Percentiles rank a stretch among this genome's conserved stretches.
Conservation (phyloP, 2,797 vertebrate species). For the Epinephelus awoara region DNA sequence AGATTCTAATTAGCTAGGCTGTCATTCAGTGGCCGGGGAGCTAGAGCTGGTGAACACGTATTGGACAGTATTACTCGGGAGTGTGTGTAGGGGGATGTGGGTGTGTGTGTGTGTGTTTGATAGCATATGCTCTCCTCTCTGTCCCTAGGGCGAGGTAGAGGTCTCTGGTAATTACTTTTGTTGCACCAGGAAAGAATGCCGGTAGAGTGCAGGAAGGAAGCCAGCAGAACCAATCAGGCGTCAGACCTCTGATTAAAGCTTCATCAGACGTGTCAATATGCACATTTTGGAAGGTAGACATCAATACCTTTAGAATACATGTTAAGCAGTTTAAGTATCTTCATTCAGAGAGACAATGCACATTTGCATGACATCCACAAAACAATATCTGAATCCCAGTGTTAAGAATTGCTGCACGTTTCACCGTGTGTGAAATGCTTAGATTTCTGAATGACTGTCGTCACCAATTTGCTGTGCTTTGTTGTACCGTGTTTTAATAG, state of each 20-base stretch:
- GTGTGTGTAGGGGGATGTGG: constrained; percentile 18
- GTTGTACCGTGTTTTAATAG: constrained; percentile 44
- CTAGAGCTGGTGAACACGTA: constrained; percentile 73
- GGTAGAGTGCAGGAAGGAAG: constrained; percentile 67
- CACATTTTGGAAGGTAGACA: constrained; percentile 15
- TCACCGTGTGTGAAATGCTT: neutral
- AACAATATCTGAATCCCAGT: neutral
- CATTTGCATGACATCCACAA: neutral
- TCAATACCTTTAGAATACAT: neutral
- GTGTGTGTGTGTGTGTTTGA: constrained; percentile 43
- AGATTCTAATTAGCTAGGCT: constrained; percentile 89
- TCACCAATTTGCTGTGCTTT: constrained; percentile 47
- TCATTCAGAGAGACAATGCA: neutral
- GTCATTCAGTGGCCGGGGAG: constrained; percentile 83
- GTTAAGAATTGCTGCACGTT: neutral
- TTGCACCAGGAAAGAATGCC: constrained; percentile 78
- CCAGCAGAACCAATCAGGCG: constrained; percentile 70
- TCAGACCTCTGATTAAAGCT: constrained; percentile 64
- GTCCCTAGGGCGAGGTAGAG: constrained; percentile 79
- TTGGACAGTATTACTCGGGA: constrained; percentile 75
- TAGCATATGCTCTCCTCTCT: constrained; percentile 79
- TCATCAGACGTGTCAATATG: constrained; percentile 42
- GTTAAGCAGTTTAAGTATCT: constrained; percentile 6
- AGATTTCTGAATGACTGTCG: constrained; percentile 27
- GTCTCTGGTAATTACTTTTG: constrained; percentile 86